Evolutionary conservation across 2,113 vertebrate genomes (phyloP).

Genomic region (Cyanoderma ruficeps): DNA sequence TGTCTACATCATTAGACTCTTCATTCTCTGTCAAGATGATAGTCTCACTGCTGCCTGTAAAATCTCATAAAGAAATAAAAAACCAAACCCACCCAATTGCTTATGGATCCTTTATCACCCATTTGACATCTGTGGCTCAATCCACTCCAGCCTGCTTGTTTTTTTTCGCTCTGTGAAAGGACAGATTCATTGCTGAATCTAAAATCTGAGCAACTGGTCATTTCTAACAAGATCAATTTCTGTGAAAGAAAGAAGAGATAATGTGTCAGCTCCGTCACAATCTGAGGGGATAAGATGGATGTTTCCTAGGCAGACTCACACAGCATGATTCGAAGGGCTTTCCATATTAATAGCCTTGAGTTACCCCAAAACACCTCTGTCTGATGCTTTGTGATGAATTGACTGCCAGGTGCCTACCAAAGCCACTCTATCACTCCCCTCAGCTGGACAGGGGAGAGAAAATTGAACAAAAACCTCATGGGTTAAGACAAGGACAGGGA

Average conservation of each 20-base stretch:
- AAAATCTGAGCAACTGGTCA: background rate
- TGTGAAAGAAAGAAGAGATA: background rate
- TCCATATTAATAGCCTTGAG: background rate
- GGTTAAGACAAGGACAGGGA: background rate
- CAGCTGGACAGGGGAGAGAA: background rate
- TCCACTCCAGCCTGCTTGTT: background rate
- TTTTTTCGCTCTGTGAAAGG: background rate
- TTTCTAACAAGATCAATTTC: background rate
- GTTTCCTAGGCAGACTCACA: background rate
- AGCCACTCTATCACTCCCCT: background rate
- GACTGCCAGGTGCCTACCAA: background rate
- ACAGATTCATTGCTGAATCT: background rate
- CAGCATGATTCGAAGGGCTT: background rate
- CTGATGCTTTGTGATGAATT: background rate
- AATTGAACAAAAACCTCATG: background rate
- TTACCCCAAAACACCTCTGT: background rate
- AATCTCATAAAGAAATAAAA: background rate
- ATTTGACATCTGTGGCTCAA: background rate
- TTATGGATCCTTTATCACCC: background rate
- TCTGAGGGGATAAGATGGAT: background rate
- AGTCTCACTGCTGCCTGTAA: background rate
- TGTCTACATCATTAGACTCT: background rate
- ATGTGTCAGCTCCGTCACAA: background rate
- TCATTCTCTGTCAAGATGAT: background rate
- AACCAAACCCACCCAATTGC: background rate